Percentiles rank a stretch among this genome's conserved stretches.
These are phyloP conservation scores for Neodiprion virginianus DNA, from an alignment of 1,140 invertebrate genomes.

Conservation along the genomic window DNA sequence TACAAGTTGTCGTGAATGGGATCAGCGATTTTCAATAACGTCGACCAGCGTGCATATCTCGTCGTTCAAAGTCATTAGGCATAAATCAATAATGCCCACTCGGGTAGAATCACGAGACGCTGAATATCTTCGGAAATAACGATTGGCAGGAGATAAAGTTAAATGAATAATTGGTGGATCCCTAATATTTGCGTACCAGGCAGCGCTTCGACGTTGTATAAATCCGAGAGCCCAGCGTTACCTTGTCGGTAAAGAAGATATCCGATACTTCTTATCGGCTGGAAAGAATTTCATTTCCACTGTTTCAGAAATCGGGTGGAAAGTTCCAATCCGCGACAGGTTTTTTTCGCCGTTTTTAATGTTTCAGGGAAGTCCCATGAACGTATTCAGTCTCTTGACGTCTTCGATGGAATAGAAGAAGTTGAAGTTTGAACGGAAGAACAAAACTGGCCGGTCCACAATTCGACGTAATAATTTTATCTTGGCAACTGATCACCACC, in stretches of 20 bases:
- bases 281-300: too few relatives aligned
- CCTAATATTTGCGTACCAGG: neutral
- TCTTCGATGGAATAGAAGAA: neutral
- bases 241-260: too few relatives aligned
- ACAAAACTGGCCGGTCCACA: neutral
- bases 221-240: too few relatives aligned
- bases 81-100: neutral
- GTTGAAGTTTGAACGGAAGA: neutral
- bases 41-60: too few relatives aligned
- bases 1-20: too few relatives aligned
- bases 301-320: too few relatives aligned
- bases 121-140: neutral
- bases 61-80: neutral
- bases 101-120: neutral
- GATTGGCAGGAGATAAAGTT: neutral
- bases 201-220: too few relatives aligned
- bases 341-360: too few relatives aligned
- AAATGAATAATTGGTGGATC: neutral
- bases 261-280: too few relatives aligned
- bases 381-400: neutral
- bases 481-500: neutral
- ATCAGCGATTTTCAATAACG: too few relatives aligned
- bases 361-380: neutral
- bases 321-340: too few relatives aligned
- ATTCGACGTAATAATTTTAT: neutral